Percentiles rank a stretch among this genome's conserved stretches.
These are phyloP conservation scores for Saccostrea glomerata DNA, from an alignment of 1,140 invertebrate species.

Conservation along the genomic window DNA sequence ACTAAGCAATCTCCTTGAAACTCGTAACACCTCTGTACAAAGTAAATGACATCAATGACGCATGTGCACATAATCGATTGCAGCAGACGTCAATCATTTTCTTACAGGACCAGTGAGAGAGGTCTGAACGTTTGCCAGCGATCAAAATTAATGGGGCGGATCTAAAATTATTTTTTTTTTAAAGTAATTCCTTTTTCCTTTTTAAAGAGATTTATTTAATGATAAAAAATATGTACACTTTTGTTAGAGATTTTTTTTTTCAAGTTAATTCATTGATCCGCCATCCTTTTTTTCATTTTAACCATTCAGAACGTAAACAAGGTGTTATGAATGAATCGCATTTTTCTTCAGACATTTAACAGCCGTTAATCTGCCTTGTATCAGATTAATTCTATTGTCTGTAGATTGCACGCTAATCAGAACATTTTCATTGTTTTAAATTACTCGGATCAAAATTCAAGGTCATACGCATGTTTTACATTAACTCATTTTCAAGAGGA, in stretches of 20 bases:
- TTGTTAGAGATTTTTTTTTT: too few species aligned
- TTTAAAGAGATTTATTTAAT: too few species aligned
- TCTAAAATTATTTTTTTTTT: not conserved
- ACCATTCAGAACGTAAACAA: not conserved
- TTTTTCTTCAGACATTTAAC: not conserved
- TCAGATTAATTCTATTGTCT: not conserved
- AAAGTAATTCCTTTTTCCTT: too few species aligned
- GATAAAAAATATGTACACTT: too few species aligned
- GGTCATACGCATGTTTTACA: constrained; percentile 7
- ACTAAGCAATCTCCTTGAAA: not conserved
- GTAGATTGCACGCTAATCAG: not conserved
- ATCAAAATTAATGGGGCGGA: not conserved
- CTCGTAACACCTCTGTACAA: not conserved
- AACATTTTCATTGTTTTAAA: constrained; percentile 22
- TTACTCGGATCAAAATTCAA: not conserved
- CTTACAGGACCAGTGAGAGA: not conserved
- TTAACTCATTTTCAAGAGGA: not conserved
- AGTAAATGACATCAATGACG: not conserved
- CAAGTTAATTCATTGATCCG: not conserved
- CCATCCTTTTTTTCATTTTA: not conserved
- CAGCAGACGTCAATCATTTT: not conserved
- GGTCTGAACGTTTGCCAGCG: constrained; percentile 7
- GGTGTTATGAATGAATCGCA: not conserved
- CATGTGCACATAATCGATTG: not conserved
- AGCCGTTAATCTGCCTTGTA: not conserved